phyloP scores from a whole-genome alignment of 2,888 invertebrate species.

The Teinopalpus imperialis region DNA sequence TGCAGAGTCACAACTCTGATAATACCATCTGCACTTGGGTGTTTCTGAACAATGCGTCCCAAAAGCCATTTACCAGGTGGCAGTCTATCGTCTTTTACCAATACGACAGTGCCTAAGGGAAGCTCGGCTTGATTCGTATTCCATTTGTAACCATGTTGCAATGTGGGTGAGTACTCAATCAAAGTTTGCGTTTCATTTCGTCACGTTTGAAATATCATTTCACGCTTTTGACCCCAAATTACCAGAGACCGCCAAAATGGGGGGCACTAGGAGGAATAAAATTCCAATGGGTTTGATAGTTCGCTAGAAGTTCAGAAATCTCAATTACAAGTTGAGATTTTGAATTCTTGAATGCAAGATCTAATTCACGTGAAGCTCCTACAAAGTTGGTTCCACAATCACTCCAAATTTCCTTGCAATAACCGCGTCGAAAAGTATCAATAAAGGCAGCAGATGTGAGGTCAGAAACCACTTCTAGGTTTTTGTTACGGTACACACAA shows the following conservation, averaged over 20 bases:
- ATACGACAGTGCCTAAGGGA: not conserved
- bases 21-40: not conserved
- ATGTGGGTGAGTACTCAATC: not conserved
- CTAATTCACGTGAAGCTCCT: conserved; percentile 29
- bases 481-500: too few species aligned
- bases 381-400: conserved; percentile 30
- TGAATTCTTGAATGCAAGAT: conserved; percentile 24
- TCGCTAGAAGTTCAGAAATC: conserved; percentile 26
- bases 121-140: not conserved
- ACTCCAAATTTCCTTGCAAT: conserved; percentile 27
- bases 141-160: not conserved
- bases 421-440: conserved; percentile 26
- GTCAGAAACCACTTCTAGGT: conserved; percentile 24
- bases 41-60: not conserved
- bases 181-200: too few species aligned
- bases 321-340: conserved; percentile 20
- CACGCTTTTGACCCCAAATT: too few species aligned
- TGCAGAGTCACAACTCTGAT: not conserved
- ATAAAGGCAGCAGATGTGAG: conserved; percentile 21
- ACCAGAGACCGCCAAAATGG: too few species aligned
- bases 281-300: conserved; percentile 18
- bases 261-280: too few species aligned
- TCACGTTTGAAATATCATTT: too few species aligned
- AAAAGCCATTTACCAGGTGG: not conserved
- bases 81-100: not conserved